Evolutionary conservation across 2,888 invertebrate species (phyloP), one percentile per base, ranked within the genome.

Genomic region (Sturmia bella): DNA sequence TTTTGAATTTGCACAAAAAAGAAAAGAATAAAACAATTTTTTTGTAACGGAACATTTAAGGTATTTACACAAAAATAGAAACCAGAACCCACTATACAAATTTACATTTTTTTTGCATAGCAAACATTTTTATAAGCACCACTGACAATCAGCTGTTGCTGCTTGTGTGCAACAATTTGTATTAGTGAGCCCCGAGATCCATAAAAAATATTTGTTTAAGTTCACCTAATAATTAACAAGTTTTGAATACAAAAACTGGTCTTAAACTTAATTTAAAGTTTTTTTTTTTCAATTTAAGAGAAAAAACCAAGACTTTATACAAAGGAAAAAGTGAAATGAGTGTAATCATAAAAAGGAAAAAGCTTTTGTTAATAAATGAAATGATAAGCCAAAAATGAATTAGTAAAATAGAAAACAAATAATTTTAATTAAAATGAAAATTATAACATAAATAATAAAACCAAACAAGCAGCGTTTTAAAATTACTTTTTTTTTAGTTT

Each of bases 381-480:
- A 50, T 39, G 27, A 61, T 41, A 72, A 43, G 52, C 52, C 41
- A 61, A 27, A 41, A 43, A 52, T 12, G 27, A 45, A 27, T 57
- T 13, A 74, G 27, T 19, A 11, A 66, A 37, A 56, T 19, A 21
- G 0, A 45, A 45, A 54, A 48, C 21, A 11, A 57, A 17, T 39
- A 56, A 48, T 45, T 19, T 50, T 48, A 57, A 15, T 39, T 45
- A 63, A 59, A 68, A 41, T 59, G 17, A 59, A 50, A 56, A 32
- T 13, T 11, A 13, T 37, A 19, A 41, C 21, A 21, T 52, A 77
- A 83, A 81, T 69, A 74, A 70, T 63, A 87, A 85, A 85, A 88
- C 87, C 89, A 89, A 89, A 89, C 87, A 90, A 89, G 88, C 89
- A 89, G 87, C 85, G 87, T 84, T 86, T 85, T 80, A 83, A 85